Percentiles rank a stretch among this genome's conserved stretches.
Evolutionary conservation across 92 coral and sea anemone genomes (phyloP).

Genomic region (Siderastrea siderea): DNA sequence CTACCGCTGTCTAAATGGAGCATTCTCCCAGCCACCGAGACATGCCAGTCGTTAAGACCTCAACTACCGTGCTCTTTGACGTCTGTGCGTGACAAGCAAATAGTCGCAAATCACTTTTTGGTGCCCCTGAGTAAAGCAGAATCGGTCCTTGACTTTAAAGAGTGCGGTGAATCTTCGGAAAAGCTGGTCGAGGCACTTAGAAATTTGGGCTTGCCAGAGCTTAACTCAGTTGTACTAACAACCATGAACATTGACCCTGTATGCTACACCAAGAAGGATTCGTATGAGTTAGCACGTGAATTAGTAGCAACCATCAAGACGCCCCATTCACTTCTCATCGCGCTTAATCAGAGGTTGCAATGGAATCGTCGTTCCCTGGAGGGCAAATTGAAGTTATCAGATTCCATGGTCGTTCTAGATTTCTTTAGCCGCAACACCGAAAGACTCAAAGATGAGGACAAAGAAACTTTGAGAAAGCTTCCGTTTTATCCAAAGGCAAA

Average conservation of each 20-base stretch:
- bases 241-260: too few relatives aligned
- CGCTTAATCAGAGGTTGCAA: slow-evolving; percentile 51
- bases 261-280: background rate
- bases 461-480: slow-evolving; percentile 31
- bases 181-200: slow-evolving; percentile 27
- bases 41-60: background rate
- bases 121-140: slow-evolving; percentile 65
- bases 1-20: slow-evolving; percentile 67
- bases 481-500: slow-evolving; percentile 54
- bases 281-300: slow-evolving; percentile 6
- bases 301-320: slow-evolving; percentile 64
- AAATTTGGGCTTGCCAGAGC: slow-evolving; percentile 57
- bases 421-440: slow-evolving; percentile 43
- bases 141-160: slow-evolving; percentile 42
- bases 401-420: slow-evolving; percentile 29
- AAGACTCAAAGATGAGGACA: background rate
- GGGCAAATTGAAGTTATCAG: background rate
- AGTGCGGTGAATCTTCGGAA: background rate
- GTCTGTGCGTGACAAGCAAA: background rate
- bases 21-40: slow-evolving; percentile 73
- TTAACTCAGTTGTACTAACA: slow-evolving; percentile 20
- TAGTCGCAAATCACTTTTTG: slow-evolving; percentile 29
- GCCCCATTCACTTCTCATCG: slow-evolving; percentile 55
- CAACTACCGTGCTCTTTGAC: background rate
- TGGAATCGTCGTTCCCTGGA: slow-evolving; percentile 3